Conservation (phyloP, 2,113 vertebrate genomes). For the Prietella phreatophila region DNA sequence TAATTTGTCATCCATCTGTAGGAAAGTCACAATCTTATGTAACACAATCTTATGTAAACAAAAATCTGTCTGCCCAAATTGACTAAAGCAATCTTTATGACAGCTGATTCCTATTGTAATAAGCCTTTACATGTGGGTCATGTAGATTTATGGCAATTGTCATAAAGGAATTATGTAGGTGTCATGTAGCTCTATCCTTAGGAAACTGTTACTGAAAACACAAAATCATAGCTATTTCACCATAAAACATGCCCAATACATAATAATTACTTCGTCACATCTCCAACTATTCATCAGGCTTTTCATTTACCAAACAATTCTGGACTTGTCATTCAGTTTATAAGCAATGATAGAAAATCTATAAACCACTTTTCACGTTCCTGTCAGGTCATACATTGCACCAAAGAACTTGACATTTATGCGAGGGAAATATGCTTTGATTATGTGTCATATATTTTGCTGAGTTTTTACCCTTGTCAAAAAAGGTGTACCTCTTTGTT, state of each 20-base stretch:
- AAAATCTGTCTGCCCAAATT: background rate
- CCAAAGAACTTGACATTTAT: slow-evolving; percentile 11
- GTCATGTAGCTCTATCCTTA: background rate
- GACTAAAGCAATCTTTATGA: background rate
- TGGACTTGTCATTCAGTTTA: background rate
- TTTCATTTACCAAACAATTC: background rate
- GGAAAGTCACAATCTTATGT: too few species aligned
- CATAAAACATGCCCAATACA: background rate
- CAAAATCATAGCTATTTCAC: background rate
- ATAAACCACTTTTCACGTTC: background rate
- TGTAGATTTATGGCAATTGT: background rate
- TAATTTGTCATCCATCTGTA: background rate
- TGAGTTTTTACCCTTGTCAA: background rate
- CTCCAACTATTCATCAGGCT: background rate
- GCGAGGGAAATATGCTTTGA: background rate
- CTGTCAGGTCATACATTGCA: background rate
- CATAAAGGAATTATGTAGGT: background rate
- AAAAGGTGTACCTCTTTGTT: background rate
- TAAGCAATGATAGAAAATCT: background rate
- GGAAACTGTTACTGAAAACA: background rate
- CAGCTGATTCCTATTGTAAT: background rate
- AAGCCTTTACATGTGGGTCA: background rate
- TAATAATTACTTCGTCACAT: background rate
- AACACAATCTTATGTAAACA: background rate
- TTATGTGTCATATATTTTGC: background rate